These are phyloP conservation scores for Tetragnatha montana DNA, from an alignment of 2,888 invertebrate species.

Conservation along the genomic window DNA sequence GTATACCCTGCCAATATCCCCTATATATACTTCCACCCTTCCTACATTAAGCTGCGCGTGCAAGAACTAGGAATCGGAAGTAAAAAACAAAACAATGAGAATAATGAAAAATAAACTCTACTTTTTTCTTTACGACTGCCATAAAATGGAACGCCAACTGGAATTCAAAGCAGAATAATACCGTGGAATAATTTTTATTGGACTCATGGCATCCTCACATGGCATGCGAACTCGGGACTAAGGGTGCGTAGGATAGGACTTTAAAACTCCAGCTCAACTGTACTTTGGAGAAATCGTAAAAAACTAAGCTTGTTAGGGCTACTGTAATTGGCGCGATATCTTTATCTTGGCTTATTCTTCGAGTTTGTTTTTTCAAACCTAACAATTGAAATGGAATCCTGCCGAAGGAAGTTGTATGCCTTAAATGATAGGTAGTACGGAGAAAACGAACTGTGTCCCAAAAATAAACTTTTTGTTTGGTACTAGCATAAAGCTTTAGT, in stretches of 20 bases:
- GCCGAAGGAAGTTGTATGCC: no score
- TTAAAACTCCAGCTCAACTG: slow-evolving; percentile 5
- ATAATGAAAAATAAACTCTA: neutral
- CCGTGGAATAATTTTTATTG: slow-evolving; percentile 51
- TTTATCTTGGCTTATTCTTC: neutral
- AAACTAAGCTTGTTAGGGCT: neutral
- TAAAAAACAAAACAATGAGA: neutral
- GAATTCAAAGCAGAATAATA: slow-evolving; percentile 33
- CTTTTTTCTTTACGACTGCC: slow-evolving; percentile 23
- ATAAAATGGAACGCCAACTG: slow-evolving; percentile 42
- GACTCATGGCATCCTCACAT: neutral
- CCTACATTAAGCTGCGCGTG: neutral
- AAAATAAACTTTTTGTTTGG: no score
- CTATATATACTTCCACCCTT: neutral
- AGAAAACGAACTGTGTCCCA: no score
- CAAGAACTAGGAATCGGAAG: neutral
- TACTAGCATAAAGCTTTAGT: no score
- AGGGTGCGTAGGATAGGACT: neutral
- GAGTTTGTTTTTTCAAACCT: no score
- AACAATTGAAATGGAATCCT: no score
- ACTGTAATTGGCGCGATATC: neutral
- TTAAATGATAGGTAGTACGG: no score
- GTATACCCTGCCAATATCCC: neutral
- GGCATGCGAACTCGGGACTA: slow-evolving; percentile 9
- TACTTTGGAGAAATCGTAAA: slow-evolving; percentile 23